A percentile compares a stretch with the other conserved stretches of the same genome.
Evolutionary conservation across 2,113 vertebrate species (phyloP).

Genomic region (Aviceda subcristata): DNA sequence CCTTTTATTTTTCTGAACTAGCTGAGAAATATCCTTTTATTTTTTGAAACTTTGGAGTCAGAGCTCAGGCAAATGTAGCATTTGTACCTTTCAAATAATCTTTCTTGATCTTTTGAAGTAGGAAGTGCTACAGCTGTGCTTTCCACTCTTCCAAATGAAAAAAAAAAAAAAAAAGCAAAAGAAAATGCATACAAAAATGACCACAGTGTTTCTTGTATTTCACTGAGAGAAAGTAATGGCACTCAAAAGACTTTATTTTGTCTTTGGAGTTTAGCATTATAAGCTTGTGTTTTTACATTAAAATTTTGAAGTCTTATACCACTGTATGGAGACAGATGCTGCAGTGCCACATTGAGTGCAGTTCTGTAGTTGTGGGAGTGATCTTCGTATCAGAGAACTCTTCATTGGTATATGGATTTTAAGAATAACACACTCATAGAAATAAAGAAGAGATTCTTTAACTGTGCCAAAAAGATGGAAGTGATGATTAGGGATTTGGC

Average conservation of each 20-base stretch:
- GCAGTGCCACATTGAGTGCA: not conserved
- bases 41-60: not conserved
- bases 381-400: not conserved
- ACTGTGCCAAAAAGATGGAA: not conserved
- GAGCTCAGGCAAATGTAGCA: not conserved
- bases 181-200: not conserved
- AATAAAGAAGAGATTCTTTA: not conserved
- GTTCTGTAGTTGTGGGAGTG: not conserved
- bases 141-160: not conserved
- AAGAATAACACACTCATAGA: not conserved
- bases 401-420: not conserved
- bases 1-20: conserved; percentile 69
- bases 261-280: not conserved
- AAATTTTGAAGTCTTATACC: not conserved
- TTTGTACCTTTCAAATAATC: not conserved
- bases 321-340: not conserved
- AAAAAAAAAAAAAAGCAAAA: not conserved
- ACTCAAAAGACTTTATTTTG: not conserved
- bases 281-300: not conserved
- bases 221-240: not conserved
- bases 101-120: not conserved
- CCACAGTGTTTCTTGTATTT: not conserved
- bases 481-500: not conserved
- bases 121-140: not conserved
- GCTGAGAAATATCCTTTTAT: not conserved